Base-by-base conservation (phyloP, 1,140 invertebrate genomes). In the Chrysoperla carnea region DNA sequence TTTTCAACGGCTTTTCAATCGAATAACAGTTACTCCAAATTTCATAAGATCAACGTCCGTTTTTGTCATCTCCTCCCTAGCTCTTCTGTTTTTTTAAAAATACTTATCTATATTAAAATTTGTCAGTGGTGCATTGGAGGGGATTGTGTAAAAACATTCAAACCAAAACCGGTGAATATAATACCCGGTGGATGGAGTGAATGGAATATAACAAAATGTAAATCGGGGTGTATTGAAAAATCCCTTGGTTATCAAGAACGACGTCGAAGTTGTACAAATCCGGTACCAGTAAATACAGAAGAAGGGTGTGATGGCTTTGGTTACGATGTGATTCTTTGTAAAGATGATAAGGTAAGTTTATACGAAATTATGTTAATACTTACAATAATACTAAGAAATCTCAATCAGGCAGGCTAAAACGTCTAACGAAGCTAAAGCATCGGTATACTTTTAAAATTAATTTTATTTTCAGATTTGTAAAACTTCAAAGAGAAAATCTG, bases 81-180 rank as follows among this genome's bases (percentile, higher is more conserved):
- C 17, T 23, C 17, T 23, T n/a, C n/a, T n/a, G n/a, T n/a, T n/a
- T n/a, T n/a, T n/a, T n/a, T n/a, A n/a, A 23, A 23, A 5, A 23
- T 23, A 23, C 17, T 23, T 23, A 23, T 23, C 5, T 5, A 23
- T 23, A 23, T 23, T 23, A n/a, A n/a, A n/a, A 23, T 31, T 43
- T 47, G 40, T 13, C 43, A 74, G 69, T 72, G 70, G 64, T 84
- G 80, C 56, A 70, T 73, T 48, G 75, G 73, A 8, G 79, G 80
- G 8, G 62, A 70, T 29, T 81, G 79, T 48, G 59, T 73, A 11
- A 45, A 37, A 12, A 56, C 51, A 44, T 54, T 54, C 45, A 48
- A 50, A 9, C 55, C 54, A 37, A 52, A 57, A 47, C 52, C 53
- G 4, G 46, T 59, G 7, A 57, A 60, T 39, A 51, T 59, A 8